Percentiles rank a stretch among this genome's conserved stretches.
phyloP scores from a whole-genome alignment of 53 echinoderm and acorn worm species.

The Holothuria scabra region DNA sequence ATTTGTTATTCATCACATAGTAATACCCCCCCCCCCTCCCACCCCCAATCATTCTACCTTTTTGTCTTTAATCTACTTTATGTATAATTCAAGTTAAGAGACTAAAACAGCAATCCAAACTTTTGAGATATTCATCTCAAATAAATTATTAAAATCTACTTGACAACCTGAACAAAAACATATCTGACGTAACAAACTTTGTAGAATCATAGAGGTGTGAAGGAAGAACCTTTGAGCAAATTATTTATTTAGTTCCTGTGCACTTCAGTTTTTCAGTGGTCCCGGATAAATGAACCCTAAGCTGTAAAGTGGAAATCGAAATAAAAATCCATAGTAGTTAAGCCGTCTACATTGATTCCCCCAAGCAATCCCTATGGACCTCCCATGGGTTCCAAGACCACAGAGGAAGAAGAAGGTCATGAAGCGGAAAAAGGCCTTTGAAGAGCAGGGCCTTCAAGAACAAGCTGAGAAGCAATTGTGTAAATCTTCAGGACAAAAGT shows the following conservation, averaged over 20 bases:
- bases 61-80: too few relatives aligned
- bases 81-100: too few relatives aligned
- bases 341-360: not conserved
- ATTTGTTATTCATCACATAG: too few relatives aligned
- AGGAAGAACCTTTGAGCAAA: not conserved
- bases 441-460: not conserved
- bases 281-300: not conserved
- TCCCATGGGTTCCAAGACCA: conserved; percentile 7
- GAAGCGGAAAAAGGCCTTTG: conserved; percentile 14
- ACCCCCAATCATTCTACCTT: too few relatives aligned
- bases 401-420: not conserved
- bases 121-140: too few relatives aligned
- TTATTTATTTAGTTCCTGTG: conserved; percentile 21
- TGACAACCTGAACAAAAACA: too few relatives aligned
- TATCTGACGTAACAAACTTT: too few relatives aligned
- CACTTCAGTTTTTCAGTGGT: not conserved
- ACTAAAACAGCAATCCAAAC: too few relatives aligned
- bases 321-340: conserved; percentile 35
- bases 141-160: too few relatives aligned
- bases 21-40: too few relatives aligned
- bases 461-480: not conserved
- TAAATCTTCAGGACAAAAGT: conserved; percentile 2
- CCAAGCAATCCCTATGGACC: not conserved
- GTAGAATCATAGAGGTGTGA: too few relatives aligned
- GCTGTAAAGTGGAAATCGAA: conserved; percentile 14